Conservation (phyloP, 2,113 vertebrate species). For the Microtus ochrogaster region DNA sequence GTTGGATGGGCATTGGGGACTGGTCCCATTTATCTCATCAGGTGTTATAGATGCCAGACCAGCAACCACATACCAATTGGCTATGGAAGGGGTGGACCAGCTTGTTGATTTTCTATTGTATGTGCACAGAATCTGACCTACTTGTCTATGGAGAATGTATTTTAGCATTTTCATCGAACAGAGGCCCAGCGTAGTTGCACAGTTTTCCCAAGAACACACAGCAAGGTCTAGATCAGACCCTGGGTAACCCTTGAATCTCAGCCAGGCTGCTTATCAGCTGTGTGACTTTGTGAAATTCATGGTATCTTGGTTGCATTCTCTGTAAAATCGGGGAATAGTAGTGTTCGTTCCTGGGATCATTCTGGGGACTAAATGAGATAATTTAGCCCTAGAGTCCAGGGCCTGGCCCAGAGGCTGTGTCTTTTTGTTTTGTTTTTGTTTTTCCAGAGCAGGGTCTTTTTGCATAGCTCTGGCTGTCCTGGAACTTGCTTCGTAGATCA, state of each 20-base stretch:
- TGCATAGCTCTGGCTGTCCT: too few species aligned
- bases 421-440: not conserved
- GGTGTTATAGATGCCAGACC: not conserved
- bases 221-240: not conserved
- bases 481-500: too few species aligned
- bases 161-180: not conserved
- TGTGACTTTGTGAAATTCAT: not conserved
- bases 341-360: not conserved
- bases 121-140: not conserved
- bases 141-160: not conserved
- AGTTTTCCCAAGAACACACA: slow-evolving; percentile 8
- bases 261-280: not conserved
- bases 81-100: not conserved
- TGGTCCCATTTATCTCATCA: not conserved
- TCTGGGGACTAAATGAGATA: not conserved
- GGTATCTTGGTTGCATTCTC: not conserved
- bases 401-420: not conserved
- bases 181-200: not conserved
- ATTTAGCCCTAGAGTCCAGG: not conserved
- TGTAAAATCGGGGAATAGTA: not conserved
- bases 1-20: not conserved
- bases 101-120: not conserved
- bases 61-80: not conserved
- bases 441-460: too few species aligned
- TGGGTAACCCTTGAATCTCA: not conserved